These are phyloP conservation scores for Endotricha flammealis DNA, from an alignment of 2,888 invertebrate species.

Conservation along the genomic window DNA sequence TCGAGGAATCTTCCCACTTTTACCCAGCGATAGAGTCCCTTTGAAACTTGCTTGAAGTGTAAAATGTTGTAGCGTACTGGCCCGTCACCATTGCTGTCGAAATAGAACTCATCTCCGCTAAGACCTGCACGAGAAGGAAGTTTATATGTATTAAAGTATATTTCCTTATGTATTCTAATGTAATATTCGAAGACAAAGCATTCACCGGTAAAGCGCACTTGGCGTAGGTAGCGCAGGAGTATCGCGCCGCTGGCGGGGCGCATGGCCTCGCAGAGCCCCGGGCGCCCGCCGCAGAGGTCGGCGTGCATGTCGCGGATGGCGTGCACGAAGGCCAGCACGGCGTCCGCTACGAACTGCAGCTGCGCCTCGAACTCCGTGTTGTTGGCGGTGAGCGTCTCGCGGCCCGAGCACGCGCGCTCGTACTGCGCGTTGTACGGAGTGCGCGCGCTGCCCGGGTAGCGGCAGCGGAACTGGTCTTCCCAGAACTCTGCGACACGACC, in stretches of 20 bases:
- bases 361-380: constrained; percentile 94
- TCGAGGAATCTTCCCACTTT: constrained; percentile 91
- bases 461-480: constrained; percentile 95
- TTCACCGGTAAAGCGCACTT: constrained; percentile 84
- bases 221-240: constrained; percentile 88
- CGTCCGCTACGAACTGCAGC: constrained; percentile 96
- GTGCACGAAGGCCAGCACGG: constrained; percentile 94
- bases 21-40: constrained; percentile 88
- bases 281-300: constrained; percentile 84
- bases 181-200: too few species aligned
- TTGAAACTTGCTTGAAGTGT: constrained; percentile 90
- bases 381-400: constrained; percentile 84
- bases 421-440: constrained; percentile 90
- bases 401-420: constrained; percentile 84
- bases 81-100: constrained; percentile 93
- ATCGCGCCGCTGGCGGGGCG: constrained; percentile 92
- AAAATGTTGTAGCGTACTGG: constrained; percentile 96
- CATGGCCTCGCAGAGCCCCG: constrained; percentile 92
- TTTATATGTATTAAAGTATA: not conserved
- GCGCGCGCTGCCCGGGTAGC: constrained; percentile 86
- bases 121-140: constrained; percentile 79
- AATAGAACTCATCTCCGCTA: constrained; percentile 92
- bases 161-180: not conserved
- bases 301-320: constrained; percentile 93
- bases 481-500: constrained; percentile 84